Conservation (phyloP, 1,140 invertebrate species). For the Pseudomyrmex gracilis region DNA sequence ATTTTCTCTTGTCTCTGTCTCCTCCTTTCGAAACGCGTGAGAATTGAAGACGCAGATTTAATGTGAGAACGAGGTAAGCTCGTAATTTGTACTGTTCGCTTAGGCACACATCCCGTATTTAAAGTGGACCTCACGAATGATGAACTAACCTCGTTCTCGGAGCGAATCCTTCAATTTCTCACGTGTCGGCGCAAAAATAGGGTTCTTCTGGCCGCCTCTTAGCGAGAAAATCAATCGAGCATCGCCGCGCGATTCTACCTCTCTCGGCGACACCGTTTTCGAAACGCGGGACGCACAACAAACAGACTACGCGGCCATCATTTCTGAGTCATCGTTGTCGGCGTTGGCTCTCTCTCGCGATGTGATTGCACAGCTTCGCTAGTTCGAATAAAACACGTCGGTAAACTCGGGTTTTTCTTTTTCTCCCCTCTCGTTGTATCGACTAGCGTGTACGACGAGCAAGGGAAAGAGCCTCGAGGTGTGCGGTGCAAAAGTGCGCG, state of each 20-base stretch:
- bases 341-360: slow-evolving; percentile 10
- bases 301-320: neutral
- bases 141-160: neutral
- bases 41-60: neutral
- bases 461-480: slow-evolving; percentile 48
- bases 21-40: neutral
- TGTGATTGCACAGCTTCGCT: slow-evolving; percentile 14
- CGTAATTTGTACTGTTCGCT: slow-evolving; percentile 10
- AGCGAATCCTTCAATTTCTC: slow-evolving; percentile 14
- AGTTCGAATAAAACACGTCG: slow-evolving; percentile 10
- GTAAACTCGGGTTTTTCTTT: slow-evolving; percentile 8
- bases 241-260: slow-evolving; percentile 29
- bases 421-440: slow-evolving; percentile 36
- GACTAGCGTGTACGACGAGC: slow-evolving; percentile 48
- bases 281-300: slow-evolving; percentile 10
- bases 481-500: slow-evolving; percentile 29
- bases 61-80: neutral
- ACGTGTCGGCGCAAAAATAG: slow-evolving; percentile 36
- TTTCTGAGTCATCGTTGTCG: neutral
- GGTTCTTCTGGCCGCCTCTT: slow-evolving; percentile 35
- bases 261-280: slow-evolving; percentile 32
- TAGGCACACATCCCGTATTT: neutral
- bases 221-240: slow-evolving; percentile 61
- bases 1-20: neutral
- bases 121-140: slow-evolving; percentile 14